Conservation (phyloP, 2,888 invertebrate species). For the Aspidiotus destructor region DNA sequence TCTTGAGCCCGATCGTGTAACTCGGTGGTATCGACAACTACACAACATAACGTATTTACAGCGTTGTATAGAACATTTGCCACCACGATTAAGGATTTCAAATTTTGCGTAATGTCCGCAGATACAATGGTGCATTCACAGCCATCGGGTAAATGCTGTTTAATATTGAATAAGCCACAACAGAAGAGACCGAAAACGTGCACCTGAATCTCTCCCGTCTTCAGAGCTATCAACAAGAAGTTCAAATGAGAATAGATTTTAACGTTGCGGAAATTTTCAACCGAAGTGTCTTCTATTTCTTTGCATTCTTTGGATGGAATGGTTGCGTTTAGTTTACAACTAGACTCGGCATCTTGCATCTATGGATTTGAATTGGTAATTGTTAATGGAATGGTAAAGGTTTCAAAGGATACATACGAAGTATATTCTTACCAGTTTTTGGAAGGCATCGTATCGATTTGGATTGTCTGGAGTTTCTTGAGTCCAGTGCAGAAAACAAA, state of each 20-base stretch:
- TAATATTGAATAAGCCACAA: conserved; percentile 58
- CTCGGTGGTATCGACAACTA: conserved; percentile 50
- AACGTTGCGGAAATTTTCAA: conserved; percentile 26
- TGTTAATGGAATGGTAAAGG: neutral
- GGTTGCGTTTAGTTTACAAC: conserved; percentile 28
- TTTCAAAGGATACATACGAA: neutral
- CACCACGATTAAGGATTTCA: conserved; percentile 58
- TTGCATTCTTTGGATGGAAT: conserved; percentile 25
- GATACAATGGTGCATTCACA: conserved; percentile 50
- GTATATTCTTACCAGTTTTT: neutral
- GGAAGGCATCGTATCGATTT: conserved; percentile 18
- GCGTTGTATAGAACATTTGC: conserved; percentile 45
- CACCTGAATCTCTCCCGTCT: conserved; percentile 60
- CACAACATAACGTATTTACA: conserved; percentile 12
- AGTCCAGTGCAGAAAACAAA: conserved; percentile 68
- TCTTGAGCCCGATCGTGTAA: conserved; percentile 58
- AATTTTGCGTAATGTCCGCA: conserved; percentile 59
- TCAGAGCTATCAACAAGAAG: conserved; percentile 68
- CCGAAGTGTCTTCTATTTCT: conserved; percentile 26
- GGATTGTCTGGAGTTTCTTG: conserved; percentile 42
- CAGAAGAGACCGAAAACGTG: conserved; percentile 78
- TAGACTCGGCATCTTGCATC: conserved; percentile 30
- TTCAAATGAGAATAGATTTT: conserved; percentile 56
- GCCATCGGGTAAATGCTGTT: conserved; percentile 39
- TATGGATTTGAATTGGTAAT: neutral